Conservation (phyloP, 2,888 invertebrate species). For the Oligia fasciuncula region DNA sequence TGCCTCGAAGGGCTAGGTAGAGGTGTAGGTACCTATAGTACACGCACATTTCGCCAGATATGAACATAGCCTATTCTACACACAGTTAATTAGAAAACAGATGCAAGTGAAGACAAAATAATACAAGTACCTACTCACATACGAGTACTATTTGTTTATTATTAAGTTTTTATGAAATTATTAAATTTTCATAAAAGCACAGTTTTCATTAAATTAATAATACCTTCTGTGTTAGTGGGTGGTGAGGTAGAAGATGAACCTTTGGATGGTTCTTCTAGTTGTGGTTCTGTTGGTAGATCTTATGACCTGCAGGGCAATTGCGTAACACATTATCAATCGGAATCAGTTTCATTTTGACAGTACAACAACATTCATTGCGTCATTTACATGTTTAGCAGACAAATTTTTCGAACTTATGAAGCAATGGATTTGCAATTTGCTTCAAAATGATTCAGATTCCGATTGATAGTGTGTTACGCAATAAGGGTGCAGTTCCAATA, state of each 20-base stretch:
- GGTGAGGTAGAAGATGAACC: not conserved
- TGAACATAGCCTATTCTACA: not conserved
- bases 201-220: conserved; percentile 2
- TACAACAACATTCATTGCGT: no score
- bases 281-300: conserved; percentile 15
- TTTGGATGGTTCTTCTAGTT: conserved; percentile 18
- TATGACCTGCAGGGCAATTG: conserved; percentile 46
- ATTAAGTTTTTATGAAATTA: not conserved
- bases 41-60: not conserved
- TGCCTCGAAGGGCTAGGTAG: no score
- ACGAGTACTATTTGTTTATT: not conserved
- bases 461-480: no score
- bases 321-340: no score
- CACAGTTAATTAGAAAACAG: not conserved
- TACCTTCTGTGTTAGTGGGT: not conserved
- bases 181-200: not conserved
- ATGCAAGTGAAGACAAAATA: not conserved
- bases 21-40: no score
- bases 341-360: no score
- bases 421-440: no score
- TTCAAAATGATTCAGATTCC: no score
- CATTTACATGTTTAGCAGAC: no score
- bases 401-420: no score
- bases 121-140: not conserved
- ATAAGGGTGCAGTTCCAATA: conserved; percentile 19